Evolutionary conservation across 2,888 invertebrate genomes (phyloP).

Genomic region (Boloria euphrosyne): DNA sequence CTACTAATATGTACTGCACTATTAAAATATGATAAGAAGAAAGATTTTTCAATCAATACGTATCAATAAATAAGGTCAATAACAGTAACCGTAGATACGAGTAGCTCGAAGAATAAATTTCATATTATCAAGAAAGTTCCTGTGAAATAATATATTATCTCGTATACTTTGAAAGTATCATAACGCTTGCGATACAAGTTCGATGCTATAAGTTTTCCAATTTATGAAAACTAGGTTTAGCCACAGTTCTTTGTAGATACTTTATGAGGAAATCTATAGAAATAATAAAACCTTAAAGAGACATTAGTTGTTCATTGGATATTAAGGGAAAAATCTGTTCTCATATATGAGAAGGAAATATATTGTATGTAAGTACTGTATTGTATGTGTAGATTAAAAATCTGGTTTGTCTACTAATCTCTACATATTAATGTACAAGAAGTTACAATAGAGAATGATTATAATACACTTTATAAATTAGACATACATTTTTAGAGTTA

Average conservation of each 20-base stretch:
- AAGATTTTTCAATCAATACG: background rate
- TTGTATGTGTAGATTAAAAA: no score
- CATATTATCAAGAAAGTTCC: constrained; percentile 24
- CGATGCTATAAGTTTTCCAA: constrained; percentile 28
- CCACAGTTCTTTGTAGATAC: constrained; percentile 12
- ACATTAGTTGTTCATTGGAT: background rate
- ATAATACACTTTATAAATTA: no score
- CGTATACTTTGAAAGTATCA: constrained; percentile 21
- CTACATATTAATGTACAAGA: no score
- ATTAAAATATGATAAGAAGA: no score
- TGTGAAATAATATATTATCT: constrained; percentile 16
- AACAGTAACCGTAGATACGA: background rate
- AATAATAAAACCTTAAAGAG: background rate
- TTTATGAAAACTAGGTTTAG: constrained; percentile 21
- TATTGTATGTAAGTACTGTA: no score
- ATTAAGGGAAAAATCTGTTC: background rate
- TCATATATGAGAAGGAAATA: no score
- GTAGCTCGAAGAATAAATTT: constrained; percentile 14
- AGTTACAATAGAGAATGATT: no score
- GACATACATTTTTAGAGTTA: no score
- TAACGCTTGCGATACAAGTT: constrained; percentile 21
- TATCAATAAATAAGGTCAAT: constrained; percentile 8
- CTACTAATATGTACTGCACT: no score
- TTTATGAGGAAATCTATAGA: background rate
- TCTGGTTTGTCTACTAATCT: no score